Evolutionary conservation across 2,797 vertebrate species (phyloP).

Genomic region (Perodicticus potto): DNA sequence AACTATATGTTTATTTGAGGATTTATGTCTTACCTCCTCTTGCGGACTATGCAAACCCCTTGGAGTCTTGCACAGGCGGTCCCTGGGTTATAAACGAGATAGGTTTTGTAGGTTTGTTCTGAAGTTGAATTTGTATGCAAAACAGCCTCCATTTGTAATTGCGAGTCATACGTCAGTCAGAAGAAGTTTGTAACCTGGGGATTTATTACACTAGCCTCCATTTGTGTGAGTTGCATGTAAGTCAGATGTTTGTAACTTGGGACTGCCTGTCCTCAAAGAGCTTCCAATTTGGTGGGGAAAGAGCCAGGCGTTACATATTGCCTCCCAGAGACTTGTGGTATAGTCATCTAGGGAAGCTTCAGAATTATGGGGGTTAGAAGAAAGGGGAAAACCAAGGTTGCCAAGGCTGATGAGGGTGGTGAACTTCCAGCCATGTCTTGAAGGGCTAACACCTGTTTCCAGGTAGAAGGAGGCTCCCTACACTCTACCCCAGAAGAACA

Average conservation of each 20-base stretch:
- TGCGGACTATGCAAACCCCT: not conserved
- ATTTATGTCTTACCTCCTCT: not conserved
- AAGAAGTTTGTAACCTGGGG: too few relatives aligned
- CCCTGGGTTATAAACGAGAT: too few relatives aligned
- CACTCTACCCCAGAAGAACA: too few relatives aligned
- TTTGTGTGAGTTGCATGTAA: too few relatives aligned
- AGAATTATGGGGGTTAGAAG: not conserved
- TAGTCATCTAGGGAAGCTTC: rapidly evolving
- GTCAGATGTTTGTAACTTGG: too few relatives aligned
- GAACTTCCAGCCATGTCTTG: not conserved
- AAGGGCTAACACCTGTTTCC: not conserved
- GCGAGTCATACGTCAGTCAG: too few relatives aligned
- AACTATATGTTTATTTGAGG: not conserved
- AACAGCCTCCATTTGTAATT: too few relatives aligned
- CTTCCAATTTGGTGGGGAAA: not conserved
- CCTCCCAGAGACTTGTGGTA: not conserved
- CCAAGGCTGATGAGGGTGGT: not conserved
- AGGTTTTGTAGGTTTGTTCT: too few relatives aligned
- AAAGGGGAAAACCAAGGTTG: not conserved
- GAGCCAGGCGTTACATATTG: not conserved
- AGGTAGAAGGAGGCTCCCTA: not conserved
- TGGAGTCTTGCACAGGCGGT: not conserved
- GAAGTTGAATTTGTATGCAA: too few relatives aligned
- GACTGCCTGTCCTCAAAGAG: not conserved
- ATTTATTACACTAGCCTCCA: too few relatives aligned